Evolutionary conservation across 2,797 vertebrate species (phyloP), one percentile per base, ranked within the genome.

Genomic region (Falco cherrug): DNA sequence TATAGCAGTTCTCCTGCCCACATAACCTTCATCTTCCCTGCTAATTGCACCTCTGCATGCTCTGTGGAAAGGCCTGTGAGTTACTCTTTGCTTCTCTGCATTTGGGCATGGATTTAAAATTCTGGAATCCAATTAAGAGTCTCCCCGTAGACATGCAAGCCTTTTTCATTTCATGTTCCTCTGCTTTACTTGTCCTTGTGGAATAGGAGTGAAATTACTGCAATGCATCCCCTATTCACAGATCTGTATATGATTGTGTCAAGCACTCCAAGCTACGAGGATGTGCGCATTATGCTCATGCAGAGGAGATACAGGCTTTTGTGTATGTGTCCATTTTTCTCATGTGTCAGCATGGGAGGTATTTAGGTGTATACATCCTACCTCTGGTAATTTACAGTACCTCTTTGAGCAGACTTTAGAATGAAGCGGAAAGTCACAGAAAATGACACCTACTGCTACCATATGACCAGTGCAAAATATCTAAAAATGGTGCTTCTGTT

Each of bases 51-150:
- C 1, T 57, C 59, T 5, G 13, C 13, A 5, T 71, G 45, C 47
- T 81, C 60, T 92, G 14, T 4, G 1, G 69, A 92, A 83, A 80
- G 39, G 37, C 26, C 19, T 43, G 28, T 85, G 82, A 89, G 78
- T 87, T 71, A 81, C 17, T 74, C 37, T 29, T 43, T 48, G 67
- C 31, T 68, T 81, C 83, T 89, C 50, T 90, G 77, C 47, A n/a
- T 87, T 73, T 95, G 59, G 80, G 84, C 84, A 80, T 43, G 60
- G 76, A 76, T 89, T 97, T 95, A 67, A 90, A 90, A 84, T 92
- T 90, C 71, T 85, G 71, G 56, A 91, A 95, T 95, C 68, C 45
- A 96, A 84, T 97, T 95, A 90, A 90, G 59, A 70, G 16, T 71
- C 41, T 95, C 87, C 61, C 87, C 0, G 0, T 63, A 83, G 90